Evolutionary conservation across 2,113 vertebrate genomes (phyloP), one percentile per base, ranked within the genome.

Genomic region (Paracanthobrama guichenoti): DNA sequence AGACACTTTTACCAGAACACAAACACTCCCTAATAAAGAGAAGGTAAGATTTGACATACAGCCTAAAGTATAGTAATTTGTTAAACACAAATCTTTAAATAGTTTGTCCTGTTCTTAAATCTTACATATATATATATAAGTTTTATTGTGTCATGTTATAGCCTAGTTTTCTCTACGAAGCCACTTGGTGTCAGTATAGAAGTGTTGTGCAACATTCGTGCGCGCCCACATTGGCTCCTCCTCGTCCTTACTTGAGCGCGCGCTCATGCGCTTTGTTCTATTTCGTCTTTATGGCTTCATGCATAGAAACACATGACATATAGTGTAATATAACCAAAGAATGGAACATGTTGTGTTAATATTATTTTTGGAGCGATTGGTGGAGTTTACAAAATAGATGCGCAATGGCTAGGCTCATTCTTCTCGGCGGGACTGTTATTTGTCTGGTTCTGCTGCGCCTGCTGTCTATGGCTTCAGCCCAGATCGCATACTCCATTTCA

Each of bases 401-500:
- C 66, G 26, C n/a, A 35, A 86, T 87, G 82, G 76, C n/a, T 24
- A 12, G 5, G 28, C 20, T 31, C 24, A 16, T 59, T 24, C 2
- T n/a, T 83, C n/a, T 67, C 18, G 9, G n/a, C 11, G 3, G 60
- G 67, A 48, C 28, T 53, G 12, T 42, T 44, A 26, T 53, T 62
- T 35, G 14, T 55, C 13, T 84, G 53, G 11, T 67, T 66, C 14
- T 89, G 16, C 24, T 91, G 44, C 46, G 81, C 86, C 55, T 90
- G 6, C 85, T 24, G 0, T 82, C 86, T 74, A 35, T 84, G 55
- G 81, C 82, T 66, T 87, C 79, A 11, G 88, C 90, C 62, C 93
- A 93, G 84, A 85, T 92, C 60, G 81, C 88, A 0, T 93, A 86
- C 71, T 91, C 92, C 0, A n/a, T 94, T 64, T 88, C 91, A n/a